These are phyloP conservation scores for Porites divaricata DNA, from an alignment of 92 coral and sea anemone species.

Conservation along the genomic window DNA sequence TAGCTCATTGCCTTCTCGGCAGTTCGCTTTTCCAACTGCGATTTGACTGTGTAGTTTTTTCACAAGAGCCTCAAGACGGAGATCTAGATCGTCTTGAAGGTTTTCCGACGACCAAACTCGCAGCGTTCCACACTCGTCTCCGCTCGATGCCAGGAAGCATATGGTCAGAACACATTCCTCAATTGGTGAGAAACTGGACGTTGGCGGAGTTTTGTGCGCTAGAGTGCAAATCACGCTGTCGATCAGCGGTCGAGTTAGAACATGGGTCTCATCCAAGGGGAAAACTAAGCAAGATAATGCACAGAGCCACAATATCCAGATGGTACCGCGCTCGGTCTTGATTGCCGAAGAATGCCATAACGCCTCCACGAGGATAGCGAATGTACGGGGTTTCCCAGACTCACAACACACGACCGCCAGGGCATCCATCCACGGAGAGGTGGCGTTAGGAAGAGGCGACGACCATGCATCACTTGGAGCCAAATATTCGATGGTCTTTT, in stretches of 20 bases:
- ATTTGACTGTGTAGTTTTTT: background rate
- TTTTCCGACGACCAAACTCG: background rate
- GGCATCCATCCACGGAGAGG: conserved; percentile 17
- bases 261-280: background rate
- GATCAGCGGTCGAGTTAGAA: background rate
- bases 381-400: background rate
- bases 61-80: background rate
- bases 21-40: background rate
- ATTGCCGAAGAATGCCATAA: background rate
- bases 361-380: background rate
- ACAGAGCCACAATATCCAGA: conserved; percentile 8
- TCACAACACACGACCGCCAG: background rate
- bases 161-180: conserved; percentile 8
- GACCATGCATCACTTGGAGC: background rate
- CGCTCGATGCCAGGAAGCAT: background rate
- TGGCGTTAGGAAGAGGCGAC: background rate
- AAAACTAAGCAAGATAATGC: conserved; percentile 6
- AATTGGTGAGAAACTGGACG: background rate
- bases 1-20: background rate
- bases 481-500: background rate
- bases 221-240: background rate
- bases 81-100: background rate
- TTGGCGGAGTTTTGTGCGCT: background rate
- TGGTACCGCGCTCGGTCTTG: conserved; percentile 2
- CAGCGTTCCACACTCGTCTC: background rate